Percentiles rank a stretch among this genome's conserved stretches.
These are phyloP conservation scores for Cottus gobio DNA, from an alignment of 2,113 vertebrate species.

Conservation along the genomic window DNA sequence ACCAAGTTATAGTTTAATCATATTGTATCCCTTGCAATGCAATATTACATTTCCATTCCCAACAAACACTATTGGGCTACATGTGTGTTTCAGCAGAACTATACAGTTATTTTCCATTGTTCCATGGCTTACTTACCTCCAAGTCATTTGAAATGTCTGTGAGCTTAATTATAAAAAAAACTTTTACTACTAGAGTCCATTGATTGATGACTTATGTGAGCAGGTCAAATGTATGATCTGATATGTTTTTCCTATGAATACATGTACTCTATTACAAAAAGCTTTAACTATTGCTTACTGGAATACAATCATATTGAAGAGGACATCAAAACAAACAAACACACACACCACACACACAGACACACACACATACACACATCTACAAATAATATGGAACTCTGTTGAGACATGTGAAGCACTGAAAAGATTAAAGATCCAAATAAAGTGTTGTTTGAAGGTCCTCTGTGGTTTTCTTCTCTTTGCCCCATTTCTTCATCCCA, in stretches of 20 bases:
- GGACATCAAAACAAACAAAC: not conserved
- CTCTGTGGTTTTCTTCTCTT: conserved; percentile 11
- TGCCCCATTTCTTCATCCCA: conserved; percentile 19
- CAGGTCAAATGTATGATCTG: no score
- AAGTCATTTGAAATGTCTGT: not conserved
- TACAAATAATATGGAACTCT: not conserved
- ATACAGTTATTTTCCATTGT: not conserved
- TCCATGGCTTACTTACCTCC: not conserved
- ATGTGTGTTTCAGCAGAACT: no score
- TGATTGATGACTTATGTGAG: no score
- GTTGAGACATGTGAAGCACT: not conserved
- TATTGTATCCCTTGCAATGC: not conserved
- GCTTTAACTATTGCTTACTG: not conserved
- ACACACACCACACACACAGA: not conserved
- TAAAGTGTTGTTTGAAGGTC: conserved; percentile 16
- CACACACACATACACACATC: not conserved
- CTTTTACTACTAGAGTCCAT: no score
- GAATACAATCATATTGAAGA: not conserved
- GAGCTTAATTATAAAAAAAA: not conserved
- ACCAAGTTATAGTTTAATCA: not conserved
- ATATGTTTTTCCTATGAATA: no score
- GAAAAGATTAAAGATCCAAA: conserved; percentile 21
- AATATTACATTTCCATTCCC: not conserved
- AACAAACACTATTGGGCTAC: not conserved
- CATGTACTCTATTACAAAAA: not conserved